Conservation (phyloP, 2,888 invertebrate genomes). For the Copidosoma aretas region DNA sequence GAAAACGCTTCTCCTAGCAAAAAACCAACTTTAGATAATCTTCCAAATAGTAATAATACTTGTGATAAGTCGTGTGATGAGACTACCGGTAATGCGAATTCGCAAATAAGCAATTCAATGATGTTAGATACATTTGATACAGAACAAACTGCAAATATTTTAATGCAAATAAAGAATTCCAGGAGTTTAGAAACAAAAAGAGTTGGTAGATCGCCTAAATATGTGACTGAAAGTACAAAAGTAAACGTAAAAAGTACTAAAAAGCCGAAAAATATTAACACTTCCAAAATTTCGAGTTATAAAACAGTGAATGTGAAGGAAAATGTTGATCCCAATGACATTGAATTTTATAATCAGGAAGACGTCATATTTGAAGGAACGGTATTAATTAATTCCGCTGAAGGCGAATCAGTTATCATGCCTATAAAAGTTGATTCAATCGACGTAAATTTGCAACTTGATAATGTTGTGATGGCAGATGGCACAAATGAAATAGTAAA, state of each 20-base stretch:
- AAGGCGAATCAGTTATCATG: constrained; percentile 26
- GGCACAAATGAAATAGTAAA: constrained; percentile 27
- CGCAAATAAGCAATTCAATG: background rate
- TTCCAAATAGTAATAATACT: background rate
- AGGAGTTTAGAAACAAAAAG: constrained; percentile 12
- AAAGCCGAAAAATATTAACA: constrained; percentile 15
- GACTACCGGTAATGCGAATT: background rate
- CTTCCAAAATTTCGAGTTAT: constrained; percentile 16
- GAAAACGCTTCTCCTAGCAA: constrained; percentile 48
- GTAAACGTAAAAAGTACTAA: constrained; percentile 1
- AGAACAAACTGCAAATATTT: constrained; percentile 7
- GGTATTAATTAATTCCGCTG: constrained; percentile 19
- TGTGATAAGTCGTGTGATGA: constrained; percentile 1
- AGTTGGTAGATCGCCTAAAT: constrained; percentile 7
- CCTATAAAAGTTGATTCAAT: constrained; percentile 23
- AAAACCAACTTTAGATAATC: background rate
- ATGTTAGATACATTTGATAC: background rate
- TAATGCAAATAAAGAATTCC: constrained; percentile 1
- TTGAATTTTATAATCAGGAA: background rate
- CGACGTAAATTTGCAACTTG: constrained; percentile 14
- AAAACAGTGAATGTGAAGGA: constrained; percentile 7
- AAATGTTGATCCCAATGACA: constrained; percentile 20
- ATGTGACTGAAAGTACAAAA: constrained; percentile 2
- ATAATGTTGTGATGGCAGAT: constrained; percentile 23
- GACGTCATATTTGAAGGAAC: constrained; percentile 33